Percentiles rank a stretch among this genome's conserved stretches.
Conservation (phyloP, 2,797 vertebrate genomes). For the Bovichtus variegatus region DNA sequence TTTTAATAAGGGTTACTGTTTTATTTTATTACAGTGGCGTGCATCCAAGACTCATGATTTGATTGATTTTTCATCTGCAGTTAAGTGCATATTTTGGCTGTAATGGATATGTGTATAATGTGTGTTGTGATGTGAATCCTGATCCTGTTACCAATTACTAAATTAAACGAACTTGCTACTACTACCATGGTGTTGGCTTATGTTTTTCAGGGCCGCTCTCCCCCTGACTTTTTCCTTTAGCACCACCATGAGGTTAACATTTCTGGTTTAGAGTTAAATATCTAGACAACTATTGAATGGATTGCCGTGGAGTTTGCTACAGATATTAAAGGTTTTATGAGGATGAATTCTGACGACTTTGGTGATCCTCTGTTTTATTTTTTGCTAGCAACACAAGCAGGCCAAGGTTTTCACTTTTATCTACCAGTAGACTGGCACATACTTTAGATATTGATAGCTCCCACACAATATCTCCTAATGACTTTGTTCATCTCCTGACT, state of each 20-base stretch:
- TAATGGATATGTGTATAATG: constrained; percentile 63
- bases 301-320: too few species aligned
- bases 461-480: too few species aligned
- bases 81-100: constrained; percentile 46
- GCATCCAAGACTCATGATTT: background rate
- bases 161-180: constrained; percentile 74
- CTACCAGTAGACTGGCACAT: background rate
- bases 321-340: too few species aligned
- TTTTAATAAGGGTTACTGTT: constrained; percentile 5
- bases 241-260: background rate
- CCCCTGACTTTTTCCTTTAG: background rate
- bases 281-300: too few species aligned
- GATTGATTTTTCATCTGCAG: constrained; percentile 3
- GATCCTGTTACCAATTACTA: constrained; percentile 50
- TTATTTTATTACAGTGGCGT: constrained; percentile 4
- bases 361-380: background rate
- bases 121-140: constrained; percentile 72
- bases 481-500: too few species aligned
- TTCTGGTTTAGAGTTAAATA: background rate
- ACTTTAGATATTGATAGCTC: too few species aligned
- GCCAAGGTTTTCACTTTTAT: background rate
- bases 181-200: background rate
- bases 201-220: background rate
- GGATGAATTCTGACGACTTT: background rate
- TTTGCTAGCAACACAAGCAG: background rate